Evolutionary conservation across 2,797 vertebrate species (phyloP).

Genomic region (Mus spretus): DNA sequence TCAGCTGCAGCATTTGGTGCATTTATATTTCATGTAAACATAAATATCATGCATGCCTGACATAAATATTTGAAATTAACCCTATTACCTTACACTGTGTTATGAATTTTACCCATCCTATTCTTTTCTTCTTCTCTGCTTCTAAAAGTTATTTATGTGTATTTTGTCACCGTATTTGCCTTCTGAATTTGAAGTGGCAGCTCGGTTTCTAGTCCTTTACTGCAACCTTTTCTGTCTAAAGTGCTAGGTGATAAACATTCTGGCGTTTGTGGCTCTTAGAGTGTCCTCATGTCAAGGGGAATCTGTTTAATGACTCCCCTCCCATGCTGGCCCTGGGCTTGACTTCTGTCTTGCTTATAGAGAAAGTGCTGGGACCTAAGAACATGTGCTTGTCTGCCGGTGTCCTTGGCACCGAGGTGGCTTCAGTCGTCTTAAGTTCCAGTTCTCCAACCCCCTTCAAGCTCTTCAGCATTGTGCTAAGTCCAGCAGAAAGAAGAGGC

Average conservation of each 20-base stretch:
- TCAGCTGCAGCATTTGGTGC: constrained; percentile 1
- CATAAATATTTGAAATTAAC: constrained; percentile 22
- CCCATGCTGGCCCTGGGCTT: neutral
- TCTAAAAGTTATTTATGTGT: neutral
- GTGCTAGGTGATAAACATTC: neutral
- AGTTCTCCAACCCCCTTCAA: neutral
- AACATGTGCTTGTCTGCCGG: too few relatives aligned
- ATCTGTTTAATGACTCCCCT: neutral
- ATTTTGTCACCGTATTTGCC: neutral
- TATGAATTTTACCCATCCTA: neutral
- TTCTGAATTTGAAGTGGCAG: constrained; percentile 24
- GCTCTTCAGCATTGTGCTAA: neutral
- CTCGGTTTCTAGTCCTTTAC: neutral
- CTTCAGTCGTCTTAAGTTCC: neutral
- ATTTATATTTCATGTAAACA: constrained; percentile 34
- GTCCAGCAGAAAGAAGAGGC: neutral
- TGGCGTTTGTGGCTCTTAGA: neutral
- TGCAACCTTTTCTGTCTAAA: neutral
- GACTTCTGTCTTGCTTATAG: neutral
- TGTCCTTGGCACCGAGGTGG: neutral
- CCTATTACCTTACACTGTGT: neutral
- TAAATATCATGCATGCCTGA: neutral
- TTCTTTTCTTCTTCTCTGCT: neutral
- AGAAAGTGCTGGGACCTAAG: neutral
- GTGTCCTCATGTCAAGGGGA: neutral